Evolutionary conservation across 2,888 invertebrate species (phyloP), one percentile per base, ranked within the genome.

Genomic region (Epinotia nisella): DNA sequence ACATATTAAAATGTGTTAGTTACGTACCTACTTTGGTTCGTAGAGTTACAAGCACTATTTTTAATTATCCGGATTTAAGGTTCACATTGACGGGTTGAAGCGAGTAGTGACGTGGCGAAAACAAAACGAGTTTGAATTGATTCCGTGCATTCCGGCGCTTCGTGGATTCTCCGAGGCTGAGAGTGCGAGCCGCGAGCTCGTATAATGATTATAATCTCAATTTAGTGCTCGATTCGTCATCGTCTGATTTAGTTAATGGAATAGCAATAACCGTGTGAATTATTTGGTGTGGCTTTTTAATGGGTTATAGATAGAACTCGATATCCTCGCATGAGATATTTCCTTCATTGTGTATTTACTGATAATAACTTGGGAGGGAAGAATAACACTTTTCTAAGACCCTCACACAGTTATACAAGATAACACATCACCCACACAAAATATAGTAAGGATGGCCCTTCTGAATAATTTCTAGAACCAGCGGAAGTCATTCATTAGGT

Each of bases 91-190:
- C 19, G 82, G 83, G 83, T 86, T 83, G 83, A 81, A 85, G 84
- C 89, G 85, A 87, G 89, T 89, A 91, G 90, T 93, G 93, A 93
- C 92, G 91, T 92, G 89, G 93, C 92, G 90, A 91, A 92, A 92
- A 90, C 89, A 89, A 92, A 92, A 93, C 93, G 78, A 88, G 93
- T 92, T 89, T 82, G 85, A 89, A 90, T 89, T 88, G 91, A 90
- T 90, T 88, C 89, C 83, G 88, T 89, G 92, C 93, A 93, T 93
- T 90, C 93, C 92, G 84, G 85, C 85, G 90, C 88, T 88, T 87
- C 90, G 89, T 86, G 85, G 90, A 90, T 90, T 89, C 90, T 85
- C 86, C 83, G 80, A 80, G 58, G 64, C 65, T 82, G 84, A 89
- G 90, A 91, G 91, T 91, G 88, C 86, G 85, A 87, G 85, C 86